Base-by-base conservation (phyloP, 2,797 vertebrate genomes). In the Hydrocynus forskahlii region DNA sequence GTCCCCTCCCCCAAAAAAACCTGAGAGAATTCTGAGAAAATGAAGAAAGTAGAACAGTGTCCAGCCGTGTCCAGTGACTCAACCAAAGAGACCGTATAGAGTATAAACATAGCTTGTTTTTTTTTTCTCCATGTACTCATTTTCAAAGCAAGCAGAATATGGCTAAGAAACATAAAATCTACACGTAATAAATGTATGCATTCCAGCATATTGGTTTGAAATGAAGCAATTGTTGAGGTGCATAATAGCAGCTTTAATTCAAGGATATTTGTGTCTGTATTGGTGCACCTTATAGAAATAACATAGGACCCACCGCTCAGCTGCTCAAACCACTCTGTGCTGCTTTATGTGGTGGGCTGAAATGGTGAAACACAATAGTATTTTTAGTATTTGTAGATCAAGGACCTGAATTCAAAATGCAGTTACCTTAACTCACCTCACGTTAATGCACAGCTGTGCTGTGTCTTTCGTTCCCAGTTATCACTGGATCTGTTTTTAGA, bases 401-500 rank as follows among this genome's bases (percentile, higher is more conserved):
- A 54, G 45, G 7, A 48, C 13, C 13, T 70, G 48, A 16, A 50
- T 69, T 23, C 21, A 48, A 14, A 48, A 12, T 50, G 45, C 48
- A 29, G 6, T 23, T 70, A 50, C 21, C 45, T 29, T 21, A n/a
- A 21, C 35, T 72, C 16, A 19, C 21, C 16, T 1, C 6, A 54
- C 19, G 2, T n/a, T 69, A 1, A 68, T 48, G 5, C 17, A n/a
- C 29, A 4, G 45, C 21, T 64, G 35, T 23, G 12, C 14, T 50
- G 38, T 67, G 14, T 67, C 55, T 43, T 74, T 8, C 19, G 16
- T 38, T 60, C 40, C 5, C 45, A 1, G 10, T 29, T 9, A 45
- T 57, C 19, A 19, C 43, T 40, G 52, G n/a, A 48, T 67, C 23
- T 80, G 38, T 66, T 80, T 59, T 55, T 29, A 59, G 55, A 43